Base-by-base conservation (phyloP, 2,113 vertebrate genomes). In the Morone chrysops region DNA sequence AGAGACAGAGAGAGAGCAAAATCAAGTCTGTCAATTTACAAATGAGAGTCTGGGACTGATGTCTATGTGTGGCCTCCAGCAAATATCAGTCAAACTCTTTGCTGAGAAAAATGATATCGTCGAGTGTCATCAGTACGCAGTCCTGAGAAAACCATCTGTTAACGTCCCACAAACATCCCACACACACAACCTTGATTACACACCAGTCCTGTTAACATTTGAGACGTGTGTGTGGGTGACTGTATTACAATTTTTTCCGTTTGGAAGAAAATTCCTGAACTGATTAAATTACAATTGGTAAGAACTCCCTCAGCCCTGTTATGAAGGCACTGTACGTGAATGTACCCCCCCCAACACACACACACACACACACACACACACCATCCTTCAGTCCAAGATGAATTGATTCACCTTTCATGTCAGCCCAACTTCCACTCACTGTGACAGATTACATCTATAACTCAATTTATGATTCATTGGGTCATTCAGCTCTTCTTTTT, bases 351-450 rank as follows among this genome's bases (percentile, higher is more conserved):
- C 31, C 31, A 1, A 5, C 56, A 17, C 9, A 7, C 11, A 63
- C 61, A 43, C 61, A 43, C 61, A 59, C 53, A 43, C 38, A 74
- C 43, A 48, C 40, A 47, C 38, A 45, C 14, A 7, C 53, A 41
- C 2, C 2, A 50, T 65, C 53, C 61, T 41, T 85, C 25, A 36
- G n/a, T 47, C 62, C 70, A 36, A 75, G 65, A 89, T 78, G 7
- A 80, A 89, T 87, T 51, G 43, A 87, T 85, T 91, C 75, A 92
- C 80, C 88, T 89, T 83, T 83, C 71, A 71, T 51, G 80, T 76
- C 84, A 66, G 31, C 16, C 60, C 68, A 71, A 43, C 50, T 79
- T 87, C 75, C 57, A 47, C 50, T 80, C 59, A 66, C 71, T 13
- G 54, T 81, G 85, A 92, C 61, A 67, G 80, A 92, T 87, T 72